Evolutionary conservation across 2,888 invertebrate species (phyloP).

Genomic region (Macropis europaea): DNA sequence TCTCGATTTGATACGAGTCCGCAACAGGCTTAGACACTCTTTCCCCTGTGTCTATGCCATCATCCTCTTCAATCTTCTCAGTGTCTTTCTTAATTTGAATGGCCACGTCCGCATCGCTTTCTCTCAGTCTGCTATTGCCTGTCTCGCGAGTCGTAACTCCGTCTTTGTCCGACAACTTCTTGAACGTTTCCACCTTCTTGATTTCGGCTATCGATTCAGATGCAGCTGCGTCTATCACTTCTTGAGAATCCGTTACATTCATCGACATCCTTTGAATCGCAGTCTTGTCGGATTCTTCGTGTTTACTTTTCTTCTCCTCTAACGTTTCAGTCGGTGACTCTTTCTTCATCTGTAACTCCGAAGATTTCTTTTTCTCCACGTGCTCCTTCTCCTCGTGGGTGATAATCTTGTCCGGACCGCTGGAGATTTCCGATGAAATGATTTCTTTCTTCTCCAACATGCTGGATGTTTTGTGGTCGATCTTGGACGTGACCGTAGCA

Average conservation of each 20-base stretch:
- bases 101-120: conserved; percentile 67
- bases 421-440: conserved; percentile 69
- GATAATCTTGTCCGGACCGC: conserved; percentile 67
- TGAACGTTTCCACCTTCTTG: conserved; percentile 62
- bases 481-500: conserved; percentile 66
- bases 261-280: conserved; percentile 67
- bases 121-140: conserved; percentile 59
- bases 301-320: conserved; percentile 65
- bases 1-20: conserved; percentile 58
- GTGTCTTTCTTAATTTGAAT: conserved; percentile 68
- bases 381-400: conserved; percentile 71
- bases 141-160: conserved; percentile 64
- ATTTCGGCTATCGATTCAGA: conserved; percentile 58
- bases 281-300: conserved; percentile 62
- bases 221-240: conserved; percentile 70
- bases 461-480: conserved; percentile 69
- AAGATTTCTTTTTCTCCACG: conserved; percentile 66
- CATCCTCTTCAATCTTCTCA: conserved; percentile 17
- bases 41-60: conserved; percentile 31
- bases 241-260: conserved; percentile 65
- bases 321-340: conserved; percentile 67
- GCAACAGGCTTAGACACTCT: conserved; percentile 26
- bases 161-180: conserved; percentile 65
- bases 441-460: conserved; percentile 69
- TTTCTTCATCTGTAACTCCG: conserved; percentile 66